phyloP scores from a whole-genome alignment of 2,797 vertebrate genomes.

The Takifugu rubripes region DNA sequence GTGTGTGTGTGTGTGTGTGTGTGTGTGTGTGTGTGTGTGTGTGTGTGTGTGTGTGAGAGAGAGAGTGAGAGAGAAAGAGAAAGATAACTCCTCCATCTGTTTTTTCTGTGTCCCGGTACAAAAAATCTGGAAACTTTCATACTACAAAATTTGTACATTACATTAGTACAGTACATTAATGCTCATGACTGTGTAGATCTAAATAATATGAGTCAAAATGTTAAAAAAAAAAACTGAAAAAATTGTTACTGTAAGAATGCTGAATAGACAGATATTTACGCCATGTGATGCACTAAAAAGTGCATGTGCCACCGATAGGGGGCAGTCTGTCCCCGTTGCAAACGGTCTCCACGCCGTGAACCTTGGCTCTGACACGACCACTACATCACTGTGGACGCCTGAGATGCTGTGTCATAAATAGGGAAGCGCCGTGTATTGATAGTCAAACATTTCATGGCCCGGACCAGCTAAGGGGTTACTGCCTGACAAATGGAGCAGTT shows the following conservation, averaged over 20 bases:
- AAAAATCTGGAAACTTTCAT: not conserved
- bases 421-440: conserved; percentile 47
- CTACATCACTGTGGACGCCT: conserved; percentile 49
- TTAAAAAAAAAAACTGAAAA: not conserved
- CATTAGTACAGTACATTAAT: not conserved
- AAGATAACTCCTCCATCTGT: conserved; percentile 65
- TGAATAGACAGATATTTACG: not conserved
- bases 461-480: conserved; percentile 42
- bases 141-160: not conserved
- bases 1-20: conserved; percentile 27
- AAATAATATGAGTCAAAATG: too few species aligned
- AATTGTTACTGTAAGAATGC: not conserved
- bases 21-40: not conserved
- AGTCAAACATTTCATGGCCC: conserved; percentile 44
- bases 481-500: conserved; percentile 56
- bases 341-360: conserved; percentile 36
- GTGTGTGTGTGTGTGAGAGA: too few species aligned
- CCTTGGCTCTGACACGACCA: conserved; percentile 43
- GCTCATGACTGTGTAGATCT: too few species aligned
- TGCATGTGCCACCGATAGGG: conserved; percentile 48
- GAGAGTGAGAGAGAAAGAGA: too few species aligned
- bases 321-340: conserved; percentile 58
- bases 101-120: conserved; percentile 39
- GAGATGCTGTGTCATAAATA: conserved; percentile 53
- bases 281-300: not conserved